Evolutionary conservation across 2,797 vertebrate species (phyloP).

Genomic region (Zalophus californianus): DNA sequence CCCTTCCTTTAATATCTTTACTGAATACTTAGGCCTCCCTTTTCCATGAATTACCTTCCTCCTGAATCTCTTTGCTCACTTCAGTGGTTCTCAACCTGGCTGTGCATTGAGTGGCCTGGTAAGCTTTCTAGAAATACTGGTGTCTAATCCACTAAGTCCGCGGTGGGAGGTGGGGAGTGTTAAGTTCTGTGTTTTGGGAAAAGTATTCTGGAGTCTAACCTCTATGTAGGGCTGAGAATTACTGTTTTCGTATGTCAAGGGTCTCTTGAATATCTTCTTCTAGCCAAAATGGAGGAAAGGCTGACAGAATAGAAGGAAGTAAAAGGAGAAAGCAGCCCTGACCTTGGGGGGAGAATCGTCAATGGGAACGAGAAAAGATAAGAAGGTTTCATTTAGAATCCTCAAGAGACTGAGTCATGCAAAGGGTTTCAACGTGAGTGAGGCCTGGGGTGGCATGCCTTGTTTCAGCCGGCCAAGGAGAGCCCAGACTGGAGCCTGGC

Average conservation of each 20-base stretch:
- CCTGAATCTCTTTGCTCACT: neutral
- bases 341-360: neutral
- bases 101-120: neutral
- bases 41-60: neutral
- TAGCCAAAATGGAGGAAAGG: neutral
- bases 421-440: neutral
- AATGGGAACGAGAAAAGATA: neutral
- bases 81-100: neutral
- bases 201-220: neutral
- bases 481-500: neutral
- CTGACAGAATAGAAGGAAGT: neutral
- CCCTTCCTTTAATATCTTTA: neutral
- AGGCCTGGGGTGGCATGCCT: neutral
- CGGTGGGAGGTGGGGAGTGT: neutral
- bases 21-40: neutral
- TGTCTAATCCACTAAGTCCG: neutral
- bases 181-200: neutral
- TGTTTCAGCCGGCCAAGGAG: neutral
- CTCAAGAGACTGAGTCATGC: neutral
- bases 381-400: neutral
- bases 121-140: neutral
- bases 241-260: neutral
- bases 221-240: neutral
- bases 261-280: conserved; percentile 35
- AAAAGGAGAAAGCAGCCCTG: neutral